Evolutionary conservation across 2,888 invertebrate genomes (phyloP).

Genomic region (Cheilosia pagana): DNA sequence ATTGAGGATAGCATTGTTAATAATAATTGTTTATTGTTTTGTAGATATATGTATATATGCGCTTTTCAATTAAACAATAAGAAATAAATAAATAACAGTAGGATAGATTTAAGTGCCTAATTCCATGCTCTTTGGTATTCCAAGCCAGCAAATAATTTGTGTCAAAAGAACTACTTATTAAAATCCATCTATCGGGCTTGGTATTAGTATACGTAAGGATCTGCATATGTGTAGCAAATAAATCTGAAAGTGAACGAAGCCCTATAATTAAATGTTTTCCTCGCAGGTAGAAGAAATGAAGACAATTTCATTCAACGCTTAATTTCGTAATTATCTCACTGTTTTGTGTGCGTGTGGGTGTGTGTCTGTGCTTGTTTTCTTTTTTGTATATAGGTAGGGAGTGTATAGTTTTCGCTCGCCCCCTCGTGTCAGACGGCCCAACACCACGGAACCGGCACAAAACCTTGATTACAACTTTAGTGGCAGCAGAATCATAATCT

Average conservation of each 20-base stretch:
- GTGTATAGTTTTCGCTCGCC: background rate
- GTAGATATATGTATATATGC: too few species aligned
- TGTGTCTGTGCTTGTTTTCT: constrained; percentile 3
- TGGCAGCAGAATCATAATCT: constrained; percentile 65
- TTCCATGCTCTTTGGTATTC: too few species aligned
- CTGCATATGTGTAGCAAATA: constrained; percentile 58
- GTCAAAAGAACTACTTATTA: background rate
- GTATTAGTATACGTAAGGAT: background rate
- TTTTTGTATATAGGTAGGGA: background rate
- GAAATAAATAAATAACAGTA: too few species aligned
- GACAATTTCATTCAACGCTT: constrained; percentile 43
- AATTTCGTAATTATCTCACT: constrained; percentile 68
- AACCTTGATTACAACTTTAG: constrained; percentile 63
- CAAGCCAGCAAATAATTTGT: too few species aligned
- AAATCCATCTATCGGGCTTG: background rate
- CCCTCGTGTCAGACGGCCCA: background rate
- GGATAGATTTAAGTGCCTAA: too few species aligned
- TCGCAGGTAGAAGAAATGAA: background rate
- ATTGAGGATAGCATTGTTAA: too few species aligned
- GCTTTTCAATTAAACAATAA: too few species aligned
- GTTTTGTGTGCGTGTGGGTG: constrained; percentile 7
- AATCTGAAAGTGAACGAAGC: constrained; percentile 53
- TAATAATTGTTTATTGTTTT: too few species aligned
- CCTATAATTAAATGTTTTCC: constrained; percentile 56
- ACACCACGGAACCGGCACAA: constrained; percentile 8